These are phyloP conservation scores for Cerastis leucographa DNA, from an alignment of 2,888 invertebrate genomes.

Conservation along the genomic window DNA sequence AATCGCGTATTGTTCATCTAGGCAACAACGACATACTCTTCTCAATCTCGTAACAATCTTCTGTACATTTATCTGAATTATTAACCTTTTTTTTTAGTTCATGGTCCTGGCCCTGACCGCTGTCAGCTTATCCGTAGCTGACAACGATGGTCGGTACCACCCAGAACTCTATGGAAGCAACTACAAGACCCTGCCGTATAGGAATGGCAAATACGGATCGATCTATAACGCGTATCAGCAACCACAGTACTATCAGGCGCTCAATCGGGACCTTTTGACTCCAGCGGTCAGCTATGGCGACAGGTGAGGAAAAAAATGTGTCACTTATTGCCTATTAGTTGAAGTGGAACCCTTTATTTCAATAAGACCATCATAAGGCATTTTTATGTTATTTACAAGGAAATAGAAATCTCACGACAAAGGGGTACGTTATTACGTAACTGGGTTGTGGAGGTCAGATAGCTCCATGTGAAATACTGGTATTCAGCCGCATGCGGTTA, in stretches of 20 bases:
- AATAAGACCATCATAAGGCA: background rate
- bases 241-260: slow-evolving; percentile 74
- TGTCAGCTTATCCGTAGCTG: slow-evolving; percentile 74
- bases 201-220: slow-evolving; percentile 76
- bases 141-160: slow-evolving; percentile 87
- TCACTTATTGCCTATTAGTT: background rate
- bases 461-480: too few species aligned
- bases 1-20: background rate
- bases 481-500: too few species aligned
- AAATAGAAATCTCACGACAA: background rate
- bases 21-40: background rate
- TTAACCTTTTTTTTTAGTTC: slow-evolving; percentile 66
- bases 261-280: slow-evolving; percentile 76
- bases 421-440: too few species aligned
- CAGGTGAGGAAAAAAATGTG: slow-evolving; percentile 65
- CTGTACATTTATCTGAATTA: background rate
- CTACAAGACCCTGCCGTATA: slow-evolving; percentile 69
- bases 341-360: background rate
- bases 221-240: slow-evolving; percentile 78
- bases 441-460: too few species aligned
- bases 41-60: background rate
- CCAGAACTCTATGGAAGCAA: slow-evolving; percentile 77
- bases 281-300: slow-evolving; percentile 76
- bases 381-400: background rate
- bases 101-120: slow-evolving; percentile 71